phyloP scores from a whole-genome alignment of 2,888 invertebrate genomes.

The Rotaria macrura region DNA sequence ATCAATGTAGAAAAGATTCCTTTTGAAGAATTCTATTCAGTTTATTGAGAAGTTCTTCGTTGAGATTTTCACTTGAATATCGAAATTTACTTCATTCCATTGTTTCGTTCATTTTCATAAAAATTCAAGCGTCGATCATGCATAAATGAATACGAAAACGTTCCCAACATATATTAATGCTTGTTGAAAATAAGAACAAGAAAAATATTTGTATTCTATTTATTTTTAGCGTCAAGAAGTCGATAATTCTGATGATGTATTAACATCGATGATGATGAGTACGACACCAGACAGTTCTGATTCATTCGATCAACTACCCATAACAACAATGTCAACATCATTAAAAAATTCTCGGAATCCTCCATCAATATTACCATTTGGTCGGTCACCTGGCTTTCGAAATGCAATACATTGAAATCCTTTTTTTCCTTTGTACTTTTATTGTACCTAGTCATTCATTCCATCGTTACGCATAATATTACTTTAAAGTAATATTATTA shows the following conservation, averaged over 20 bases:
- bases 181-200: too few relatives aligned
- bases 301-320: not conserved
- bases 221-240: not conserved
- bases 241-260: not conserved
- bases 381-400: slow-evolving; percentile 4
- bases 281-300: not conserved
- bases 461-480: not conserved
- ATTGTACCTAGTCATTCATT: not conserved
- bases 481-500: not conserved
- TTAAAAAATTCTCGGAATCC: not conserved
- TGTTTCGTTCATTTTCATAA: too few relatives aligned
- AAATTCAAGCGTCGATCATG: too few relatives aligned
- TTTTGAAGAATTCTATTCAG: too few relatives aligned
- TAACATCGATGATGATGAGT: not conserved
- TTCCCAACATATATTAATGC: too few relatives aligned
- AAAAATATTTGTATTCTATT: not conserved
- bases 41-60: too few relatives aligned
- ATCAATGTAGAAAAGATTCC: too few relatives aligned
- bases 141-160: too few relatives aligned
- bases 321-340: not conserved
- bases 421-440: not conserved
- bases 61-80: too few relatives aligned
- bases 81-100: too few relatives aligned
- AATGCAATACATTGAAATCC: not conserved
- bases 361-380: not conserved